Evolutionary conservation across 2,888 invertebrate species (phyloP).

Genomic region (Cephus rjabovi): DNA sequence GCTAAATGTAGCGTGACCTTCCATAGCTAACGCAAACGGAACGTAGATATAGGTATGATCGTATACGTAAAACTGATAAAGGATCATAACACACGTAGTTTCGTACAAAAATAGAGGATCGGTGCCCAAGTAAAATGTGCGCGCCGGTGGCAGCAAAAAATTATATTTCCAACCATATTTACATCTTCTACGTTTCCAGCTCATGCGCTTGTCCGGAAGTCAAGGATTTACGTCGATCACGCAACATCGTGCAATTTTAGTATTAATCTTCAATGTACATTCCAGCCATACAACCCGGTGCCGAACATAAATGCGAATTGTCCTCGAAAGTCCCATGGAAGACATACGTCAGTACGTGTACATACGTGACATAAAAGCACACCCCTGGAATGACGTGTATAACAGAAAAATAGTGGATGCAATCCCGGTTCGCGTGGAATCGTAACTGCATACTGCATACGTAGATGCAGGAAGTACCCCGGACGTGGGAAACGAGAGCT

Average conservation of each 20-base stretch:
- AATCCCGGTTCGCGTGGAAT: neutral
- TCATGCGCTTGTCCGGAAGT: neutral
- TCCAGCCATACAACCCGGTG: neutral
- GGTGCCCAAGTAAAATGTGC: neutral
- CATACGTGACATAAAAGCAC: neutral
- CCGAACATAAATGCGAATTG: neutral
- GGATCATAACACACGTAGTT: conserved; percentile 17
- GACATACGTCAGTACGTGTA: neutral
- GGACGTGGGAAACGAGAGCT: neutral
- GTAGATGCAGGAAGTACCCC: neutral
- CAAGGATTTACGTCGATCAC: neutral
- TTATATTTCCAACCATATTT: neutral
- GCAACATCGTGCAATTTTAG: neutral
- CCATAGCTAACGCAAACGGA: conserved; percentile 35
- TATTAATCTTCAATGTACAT: neutral
- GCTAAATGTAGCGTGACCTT: conserved; percentile 52
- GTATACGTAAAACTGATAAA: conserved; percentile 44
- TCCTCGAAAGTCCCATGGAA: neutral
- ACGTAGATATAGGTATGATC: conserved; percentile 21
- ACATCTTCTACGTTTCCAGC: neutral
- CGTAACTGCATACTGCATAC: neutral
- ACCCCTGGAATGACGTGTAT: neutral
- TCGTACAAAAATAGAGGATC: neutral
- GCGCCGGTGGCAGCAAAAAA: neutral
- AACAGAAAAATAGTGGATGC: neutral